These are phyloP conservation scores for Perdita meconis DNA, from an alignment of 2,888 invertebrate genomes.

Conservation along the genomic window DNA sequence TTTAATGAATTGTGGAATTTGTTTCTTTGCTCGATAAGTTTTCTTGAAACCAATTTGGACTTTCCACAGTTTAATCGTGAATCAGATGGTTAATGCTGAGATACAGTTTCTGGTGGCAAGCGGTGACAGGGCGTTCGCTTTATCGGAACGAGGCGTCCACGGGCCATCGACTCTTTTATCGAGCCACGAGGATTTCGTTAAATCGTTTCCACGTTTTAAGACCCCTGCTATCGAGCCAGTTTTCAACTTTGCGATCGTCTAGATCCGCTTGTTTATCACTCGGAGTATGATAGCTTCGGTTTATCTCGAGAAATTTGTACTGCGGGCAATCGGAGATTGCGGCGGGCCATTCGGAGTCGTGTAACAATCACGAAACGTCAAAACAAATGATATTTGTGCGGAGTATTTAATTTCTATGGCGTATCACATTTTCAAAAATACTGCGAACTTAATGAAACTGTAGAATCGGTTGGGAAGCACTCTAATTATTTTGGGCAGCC, in stretches of 20 bases:
- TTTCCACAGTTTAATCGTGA: too few species aligned
- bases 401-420: too few species aligned
- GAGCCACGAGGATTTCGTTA: constrained; percentile 34
- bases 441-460: too few species aligned
- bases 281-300: background rate
- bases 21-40: too few species aligned
- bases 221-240: constrained; percentile 12
- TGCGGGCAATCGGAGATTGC: too few species aligned
- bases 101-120: constrained; percentile 60
- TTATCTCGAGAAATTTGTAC: background rate
- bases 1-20: too few species aligned
- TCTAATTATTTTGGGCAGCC: too few species aligned
- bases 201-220: constrained; percentile 33
- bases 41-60: too few species aligned
- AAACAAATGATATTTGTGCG: too few species aligned
- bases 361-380: too few species aligned
- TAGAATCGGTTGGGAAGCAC: too few species aligned
- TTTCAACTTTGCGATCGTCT: background rate
- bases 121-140: constrained; percentile 70
- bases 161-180: constrained; percentile 70
- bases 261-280: background rate
- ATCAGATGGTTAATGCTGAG: constrained; percentile 37
- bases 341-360: background rate
- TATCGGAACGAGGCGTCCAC: constrained; percentile 73
- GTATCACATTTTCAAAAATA: too few species aligned